Conservation (phyloP, 37 sponge, comb jelly and placozoan species). For the Chondrilla cf. caribensis region DNA sequence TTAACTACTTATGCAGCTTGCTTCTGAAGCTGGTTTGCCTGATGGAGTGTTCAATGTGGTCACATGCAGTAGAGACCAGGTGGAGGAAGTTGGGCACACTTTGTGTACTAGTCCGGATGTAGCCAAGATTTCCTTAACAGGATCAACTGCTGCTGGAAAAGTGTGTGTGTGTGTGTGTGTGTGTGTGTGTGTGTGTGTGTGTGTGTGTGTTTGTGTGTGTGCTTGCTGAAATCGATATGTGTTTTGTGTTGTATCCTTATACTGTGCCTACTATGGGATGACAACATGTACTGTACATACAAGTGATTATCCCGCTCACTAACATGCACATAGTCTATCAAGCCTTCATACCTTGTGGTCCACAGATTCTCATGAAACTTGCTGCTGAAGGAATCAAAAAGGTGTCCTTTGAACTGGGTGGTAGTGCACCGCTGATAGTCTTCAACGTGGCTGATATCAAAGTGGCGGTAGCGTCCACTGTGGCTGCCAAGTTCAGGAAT, state of each 20-base stretch:
- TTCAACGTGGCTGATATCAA: slow-evolving; percentile 89
- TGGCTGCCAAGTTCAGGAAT: slow-evolving; percentile 86
- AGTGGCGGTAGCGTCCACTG: slow-evolving; percentile 59
- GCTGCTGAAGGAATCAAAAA: slow-evolving; percentile 71
- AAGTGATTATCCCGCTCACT: too few species aligned
- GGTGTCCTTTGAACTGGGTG: slow-evolving; percentile 91
- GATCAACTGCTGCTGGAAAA: slow-evolving; percentile 88
- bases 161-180: not conserved
- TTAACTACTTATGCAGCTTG: slow-evolving; percentile 36
- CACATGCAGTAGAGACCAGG: slow-evolving; percentile 54
- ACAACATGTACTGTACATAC: too few species aligned
- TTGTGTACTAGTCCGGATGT: slow-evolving; percentile 57
- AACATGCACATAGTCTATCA: too few species aligned
- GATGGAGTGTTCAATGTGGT: slow-evolving; percentile 91
- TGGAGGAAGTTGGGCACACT: slow-evolving; percentile 38
- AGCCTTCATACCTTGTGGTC: too few species aligned
- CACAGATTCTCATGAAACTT: slow-evolving; percentile 46
- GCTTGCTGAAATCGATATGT: too few species aligned
- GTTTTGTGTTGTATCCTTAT: too few species aligned
- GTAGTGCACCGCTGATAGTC: slow-evolving; percentile 95
- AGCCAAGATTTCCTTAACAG: slow-evolving; percentile 86
- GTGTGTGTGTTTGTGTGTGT: too few species aligned
- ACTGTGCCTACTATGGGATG: too few species aligned
- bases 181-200: too few species aligned
- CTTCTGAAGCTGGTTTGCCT: slow-evolving; percentile 76